phyloP scores from a whole-genome alignment of 2,113 vertebrate genomes.

The Syrmaticus mikado region DNA sequence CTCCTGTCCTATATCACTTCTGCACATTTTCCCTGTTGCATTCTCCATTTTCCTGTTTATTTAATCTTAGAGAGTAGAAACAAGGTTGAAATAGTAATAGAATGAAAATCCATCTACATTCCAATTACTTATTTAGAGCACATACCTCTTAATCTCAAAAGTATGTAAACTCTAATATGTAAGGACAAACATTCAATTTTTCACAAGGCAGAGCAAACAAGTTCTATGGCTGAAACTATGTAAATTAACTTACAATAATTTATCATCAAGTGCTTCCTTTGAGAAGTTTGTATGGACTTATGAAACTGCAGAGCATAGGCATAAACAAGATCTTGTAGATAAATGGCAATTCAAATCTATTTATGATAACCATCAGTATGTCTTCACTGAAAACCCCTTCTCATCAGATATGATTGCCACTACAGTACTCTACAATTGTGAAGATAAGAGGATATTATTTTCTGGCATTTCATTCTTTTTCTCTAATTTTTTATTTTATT shows the following conservation, averaged over 20 bases:
- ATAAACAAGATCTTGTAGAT: background rate
- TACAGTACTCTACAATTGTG: background rate
- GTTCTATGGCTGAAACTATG: background rate
- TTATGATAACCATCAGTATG: background rate
- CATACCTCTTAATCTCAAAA: background rate
- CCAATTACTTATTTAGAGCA: background rate
- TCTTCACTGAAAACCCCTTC: conserved; percentile 20
- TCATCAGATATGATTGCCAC: background rate
- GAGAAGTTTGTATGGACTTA: background rate
- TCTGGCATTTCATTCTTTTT: background rate
- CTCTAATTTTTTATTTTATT: conserved; percentile 27
- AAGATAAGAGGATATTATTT: conserved; percentile 2
- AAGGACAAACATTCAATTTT: background rate
- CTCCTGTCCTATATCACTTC: background rate
- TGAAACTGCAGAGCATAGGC: background rate
- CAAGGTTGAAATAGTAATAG: background rate
- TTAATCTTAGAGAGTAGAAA: background rate
- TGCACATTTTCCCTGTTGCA: background rate
- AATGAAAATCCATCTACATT: background rate
- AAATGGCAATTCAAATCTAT: background rate
- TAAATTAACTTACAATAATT: background rate
- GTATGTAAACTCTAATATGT: background rate
- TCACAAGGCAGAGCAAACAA: background rate
- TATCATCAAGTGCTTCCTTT: background rate
- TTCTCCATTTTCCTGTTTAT: rapidly evolving